Base-by-base conservation (phyloP, 2,113 vertebrate species). In the Aepyceros melampus region DNA sequence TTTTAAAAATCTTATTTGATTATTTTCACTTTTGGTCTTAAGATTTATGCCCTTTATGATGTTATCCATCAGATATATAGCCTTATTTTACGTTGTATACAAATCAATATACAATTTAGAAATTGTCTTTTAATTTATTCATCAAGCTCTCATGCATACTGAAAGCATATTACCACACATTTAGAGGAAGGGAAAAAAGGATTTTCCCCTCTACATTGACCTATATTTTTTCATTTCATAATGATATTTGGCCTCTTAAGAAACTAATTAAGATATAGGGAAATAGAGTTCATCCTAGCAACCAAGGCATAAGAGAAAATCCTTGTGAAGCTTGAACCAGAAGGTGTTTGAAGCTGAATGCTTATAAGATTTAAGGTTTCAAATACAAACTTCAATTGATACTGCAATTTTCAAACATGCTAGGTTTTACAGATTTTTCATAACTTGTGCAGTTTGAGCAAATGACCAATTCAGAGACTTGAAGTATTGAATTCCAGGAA, bases 81-180 rank as follows among this genome's bases (percentile, higher is more conserved):
- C 76, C 3, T 67, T 97, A 53, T 40, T 78, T 17, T 96, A 55
- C 94, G 45, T 16, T 95, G 23, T 58, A 89, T 36, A 76, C 94
- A 91, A 89, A 98, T 99, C 98, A 95, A 98, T 98, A 98, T 27
- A 95, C 74, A 98, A 97, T 98, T 98, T 98, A 92, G 81, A 97
- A 98, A 97, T 95, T 97, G 58, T 96, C 97, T 96, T 97, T 71
- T 98, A 98, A 98, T 98, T 98, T 98, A 98, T 98, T 98, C 83
- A 97, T 97, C 97, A 94, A 94, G 60, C 76, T 98, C 92, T 98
- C 97, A 71, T 95, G 86, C 94, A 97, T 95, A 93, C 74, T 94
- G 76, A 98, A 97, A 93, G 36, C 51, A 82, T 94, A 98, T 98
- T 96, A 96, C 67, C 49, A 74, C 45, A 64, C 6, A 92, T 9